Evolutionary conservation across 2,797 vertebrate species (phyloP), one percentile per base, ranked within the genome.

Genomic region (Lepidocolaptes lacrymiger): DNA sequence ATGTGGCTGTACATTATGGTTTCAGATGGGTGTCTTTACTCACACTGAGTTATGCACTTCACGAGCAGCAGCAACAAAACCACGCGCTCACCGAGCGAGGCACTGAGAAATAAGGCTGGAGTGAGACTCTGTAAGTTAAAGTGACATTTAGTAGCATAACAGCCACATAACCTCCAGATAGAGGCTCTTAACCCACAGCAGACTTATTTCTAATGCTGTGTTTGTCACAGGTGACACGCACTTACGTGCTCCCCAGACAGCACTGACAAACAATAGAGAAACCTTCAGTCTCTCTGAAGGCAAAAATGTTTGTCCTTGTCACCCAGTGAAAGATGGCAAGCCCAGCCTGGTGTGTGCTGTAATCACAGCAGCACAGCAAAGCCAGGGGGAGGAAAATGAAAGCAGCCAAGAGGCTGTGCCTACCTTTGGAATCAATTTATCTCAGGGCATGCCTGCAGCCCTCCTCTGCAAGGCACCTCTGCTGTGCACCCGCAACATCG

Each of bases 151-250:
- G 85, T 61, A 49, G 88, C 76, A 32, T 67, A 93, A 96, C 88
- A 91, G 74, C 81, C 93, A 80, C 93, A 52, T 89, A 81, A 96
- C 76, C 94, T 63, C 49, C 1, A 93, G 48, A 88, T 0, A 84
- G 66, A 88, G 61, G 69, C 77, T 82, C 91, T 93, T 93, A 96
- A 94, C 83, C 86, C 72, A 21, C 10, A 68, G 74, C 77, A 80
- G 44, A 54, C 78, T 85, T 73, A 87, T 89, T 96, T 91, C 91
- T 86, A 73, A 49, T 2, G 75, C 84, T 76, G 52, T 18, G 83
- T 94, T 93, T 96, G 94, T 91, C 95, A 88, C 81, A 83, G 86
- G 85, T 86, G 92, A 91, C 85, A 88, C 2, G 34, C 59, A 90
- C 76, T 59, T 77, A 81, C 11, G 4, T 12, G 32, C 63, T 96